These are phyloP conservation scores for Nomada goodeniana DNA, from an alignment of 2,888 invertebrate genomes.

Conservation along the genomic window DNA sequence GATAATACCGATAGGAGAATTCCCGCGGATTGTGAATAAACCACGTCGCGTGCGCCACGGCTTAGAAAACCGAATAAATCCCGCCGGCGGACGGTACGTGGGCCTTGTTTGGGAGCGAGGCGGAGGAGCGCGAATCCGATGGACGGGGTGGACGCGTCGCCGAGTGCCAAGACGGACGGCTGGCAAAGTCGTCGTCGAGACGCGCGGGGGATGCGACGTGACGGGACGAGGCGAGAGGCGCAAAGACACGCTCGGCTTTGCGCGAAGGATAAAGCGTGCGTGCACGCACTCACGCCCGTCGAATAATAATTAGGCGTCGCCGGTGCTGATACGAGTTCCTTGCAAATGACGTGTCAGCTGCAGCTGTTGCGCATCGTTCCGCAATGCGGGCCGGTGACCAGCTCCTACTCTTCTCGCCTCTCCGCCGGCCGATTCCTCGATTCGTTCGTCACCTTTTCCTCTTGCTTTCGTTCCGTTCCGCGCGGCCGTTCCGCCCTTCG, in stretches of 20 bases:
- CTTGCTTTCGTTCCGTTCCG: not conserved
- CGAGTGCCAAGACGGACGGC: slow-evolving; percentile 28
- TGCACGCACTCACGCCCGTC: slow-evolving; percentile 71
- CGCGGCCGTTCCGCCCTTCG: slow-evolving; percentile 45
- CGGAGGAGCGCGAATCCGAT: slow-evolving; percentile 37
- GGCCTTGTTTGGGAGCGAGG: slow-evolving; percentile 32
- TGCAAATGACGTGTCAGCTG: slow-evolving; percentile 81
- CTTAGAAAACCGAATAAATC: slow-evolving; percentile 56
- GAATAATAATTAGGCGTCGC: slow-evolving; percentile 80
- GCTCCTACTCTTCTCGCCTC: slow-evolving; percentile 51
- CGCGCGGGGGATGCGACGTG: slow-evolving; percentile 7
- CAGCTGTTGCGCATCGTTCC: slow-evolving; percentile 82
- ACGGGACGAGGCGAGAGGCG: slow-evolving; percentile 53
- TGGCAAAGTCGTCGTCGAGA: slow-evolving; percentile 45
- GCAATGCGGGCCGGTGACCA: slow-evolving; percentile 78
- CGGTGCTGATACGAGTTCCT: slow-evolving; percentile 80
- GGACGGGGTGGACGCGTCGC: slow-evolving; percentile 22
- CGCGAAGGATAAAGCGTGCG: slow-evolving; percentile 57
- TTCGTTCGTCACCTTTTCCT: slow-evolving; percentile 26
- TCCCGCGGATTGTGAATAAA: slow-evolving; percentile 59
- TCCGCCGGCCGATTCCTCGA: slow-evolving; percentile 32
- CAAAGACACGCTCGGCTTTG: slow-evolving; percentile 30
- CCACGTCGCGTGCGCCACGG: slow-evolving; percentile 60
- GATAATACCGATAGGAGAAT: slow-evolving; percentile 56
- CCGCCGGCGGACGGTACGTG: not conserved